Percentiles rank a stretch among this genome's conserved stretches.
Conservation (phyloP, 1,140 invertebrate species). For the Cardiocondyla obscurior region DNA sequence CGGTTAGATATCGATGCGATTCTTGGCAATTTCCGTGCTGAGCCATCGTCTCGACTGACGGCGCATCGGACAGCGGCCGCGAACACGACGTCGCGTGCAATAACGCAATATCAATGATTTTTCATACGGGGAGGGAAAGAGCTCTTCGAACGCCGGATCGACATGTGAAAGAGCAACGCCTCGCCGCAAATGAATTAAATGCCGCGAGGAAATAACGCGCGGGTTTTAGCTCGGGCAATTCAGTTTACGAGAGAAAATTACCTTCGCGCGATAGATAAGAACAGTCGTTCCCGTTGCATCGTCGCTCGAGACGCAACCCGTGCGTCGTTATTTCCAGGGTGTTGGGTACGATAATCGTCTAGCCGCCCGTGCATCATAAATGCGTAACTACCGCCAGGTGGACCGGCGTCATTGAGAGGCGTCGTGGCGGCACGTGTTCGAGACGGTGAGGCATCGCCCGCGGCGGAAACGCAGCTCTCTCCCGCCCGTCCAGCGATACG, state of each 20-base stretch:
- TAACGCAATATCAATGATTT: conserved; percentile 15
- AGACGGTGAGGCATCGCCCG: conserved; percentile 39
- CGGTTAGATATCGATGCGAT: conserved; percentile 55
- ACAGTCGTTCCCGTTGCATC: not conserved
- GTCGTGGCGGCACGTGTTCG: conserved; percentile 4
- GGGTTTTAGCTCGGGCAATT: not conserved
- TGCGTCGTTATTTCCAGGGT: not conserved
- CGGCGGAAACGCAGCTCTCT: conserved; percentile 14
- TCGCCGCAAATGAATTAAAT: not conserved
- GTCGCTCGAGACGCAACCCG: not conserved
- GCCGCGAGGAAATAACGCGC: not conserved
- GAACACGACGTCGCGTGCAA: conserved; percentile 19
- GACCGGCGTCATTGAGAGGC: conserved; percentile 4
- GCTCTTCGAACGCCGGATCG: not conserved
- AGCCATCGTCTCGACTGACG: conserved; percentile 23
- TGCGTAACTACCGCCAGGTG: conserved; percentile 5
- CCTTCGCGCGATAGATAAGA: not conserved
- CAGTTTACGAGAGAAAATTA: not conserved
- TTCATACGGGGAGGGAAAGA: not conserved
- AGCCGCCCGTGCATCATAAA: not conserved
- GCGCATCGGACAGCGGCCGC: not conserved
- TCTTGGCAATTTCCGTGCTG: conserved; percentile 47
- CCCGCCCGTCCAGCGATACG: not conserved
- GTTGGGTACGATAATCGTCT: not conserved
- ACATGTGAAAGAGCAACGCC: not conserved